Evolutionary conservation across 2,113 vertebrate species (phyloP).

Genomic region (Phyllostomus discolor): DNA sequence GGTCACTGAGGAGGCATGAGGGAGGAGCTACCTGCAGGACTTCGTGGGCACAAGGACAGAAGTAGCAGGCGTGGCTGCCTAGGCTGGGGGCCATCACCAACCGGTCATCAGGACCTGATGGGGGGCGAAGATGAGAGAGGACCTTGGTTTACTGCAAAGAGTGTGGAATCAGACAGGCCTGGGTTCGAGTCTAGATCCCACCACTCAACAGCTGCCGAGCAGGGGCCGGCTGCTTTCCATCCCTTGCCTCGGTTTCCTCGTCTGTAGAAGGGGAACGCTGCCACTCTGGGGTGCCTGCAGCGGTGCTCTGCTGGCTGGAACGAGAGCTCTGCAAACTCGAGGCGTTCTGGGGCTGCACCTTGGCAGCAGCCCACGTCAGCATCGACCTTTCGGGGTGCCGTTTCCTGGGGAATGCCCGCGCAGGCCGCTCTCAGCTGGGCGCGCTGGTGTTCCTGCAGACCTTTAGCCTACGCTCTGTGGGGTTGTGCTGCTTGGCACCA

Average conservation of each 20-base stretch:
- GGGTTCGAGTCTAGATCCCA: neutral
- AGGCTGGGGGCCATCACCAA: neutral
- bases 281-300: neutral
- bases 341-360: neutral
- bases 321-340: neutral
- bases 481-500: neutral
- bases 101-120: neutral
- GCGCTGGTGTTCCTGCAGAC: too few relatives aligned
- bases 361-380: neutral
- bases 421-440: neutral
- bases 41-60: neutral
- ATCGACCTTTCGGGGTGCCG: neutral
- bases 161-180: neutral
- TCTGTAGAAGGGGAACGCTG: neutral
- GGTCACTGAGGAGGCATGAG: neutral
- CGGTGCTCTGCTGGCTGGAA: neutral
- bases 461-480: too few relatives aligned
- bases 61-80: neutral
- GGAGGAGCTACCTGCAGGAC: neutral
- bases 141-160: neutral
- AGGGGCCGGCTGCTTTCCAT: too few relatives aligned
- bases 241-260: neutral
- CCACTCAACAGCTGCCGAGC: neutral
- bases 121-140: neutral
- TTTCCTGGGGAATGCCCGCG: neutral